phyloP scores from a whole-genome alignment of 2,888 invertebrate species.

The Trypoxylon attenuatum region DNA sequence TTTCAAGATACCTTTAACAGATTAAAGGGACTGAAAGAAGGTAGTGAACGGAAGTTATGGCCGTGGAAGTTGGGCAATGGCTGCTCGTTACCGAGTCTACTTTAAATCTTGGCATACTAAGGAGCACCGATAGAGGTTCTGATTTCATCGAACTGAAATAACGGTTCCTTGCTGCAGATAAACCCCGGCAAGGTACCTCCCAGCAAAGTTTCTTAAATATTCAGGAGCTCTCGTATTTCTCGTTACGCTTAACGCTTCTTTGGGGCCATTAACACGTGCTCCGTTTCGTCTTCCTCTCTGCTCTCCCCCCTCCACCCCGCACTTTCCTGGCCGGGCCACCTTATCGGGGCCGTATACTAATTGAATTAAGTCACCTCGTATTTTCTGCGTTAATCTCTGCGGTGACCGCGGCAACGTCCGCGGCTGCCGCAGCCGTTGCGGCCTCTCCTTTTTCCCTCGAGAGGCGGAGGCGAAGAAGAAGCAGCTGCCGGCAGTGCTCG shows the following conservation, averaged over 20 bases:
- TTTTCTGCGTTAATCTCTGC: conserved; percentile 29
- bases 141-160: background rate
- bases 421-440: background rate
- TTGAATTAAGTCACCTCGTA: conserved; percentile 48
- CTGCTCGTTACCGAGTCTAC: no score
- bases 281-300: background rate
- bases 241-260: background rate
- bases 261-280: background rate
- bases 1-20: no score
- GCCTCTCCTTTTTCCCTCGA: no score
- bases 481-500: background rate
- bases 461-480: no score
- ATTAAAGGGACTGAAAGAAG: no score
- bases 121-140: background rate
- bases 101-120: no score
- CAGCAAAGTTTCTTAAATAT: background rate
- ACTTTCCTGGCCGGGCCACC: conserved; percentile 1
- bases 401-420: conserved; percentile 1
- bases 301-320: background rate
- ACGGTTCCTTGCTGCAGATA: background rate
- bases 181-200: no score
- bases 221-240: background rate
- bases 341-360: conserved; percentile 30
- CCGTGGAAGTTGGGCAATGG: no score
- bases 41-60: no score